Base-by-base conservation (phyloP, 2,797 vertebrate species). In the Coregonus ussuriensis region DNA sequence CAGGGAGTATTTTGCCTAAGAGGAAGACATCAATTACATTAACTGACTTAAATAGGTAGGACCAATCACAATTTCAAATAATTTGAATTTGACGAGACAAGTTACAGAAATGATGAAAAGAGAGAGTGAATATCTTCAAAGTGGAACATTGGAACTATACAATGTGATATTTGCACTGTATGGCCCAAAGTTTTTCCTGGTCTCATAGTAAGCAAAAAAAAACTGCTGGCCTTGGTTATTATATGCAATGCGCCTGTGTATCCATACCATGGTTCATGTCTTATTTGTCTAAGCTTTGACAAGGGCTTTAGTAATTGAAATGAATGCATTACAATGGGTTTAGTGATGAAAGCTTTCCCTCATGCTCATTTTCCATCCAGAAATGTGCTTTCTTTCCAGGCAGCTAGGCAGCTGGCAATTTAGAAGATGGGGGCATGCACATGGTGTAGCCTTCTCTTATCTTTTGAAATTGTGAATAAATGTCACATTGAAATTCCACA, bases 401-500 rank as follows among this genome's bases (percentile, higher is more conserved):
- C 71, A 68, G 77, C 75, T 70, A 31, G 71, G 62, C 77, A 53
- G 66, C 76, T 63, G 71, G 79, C 79, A 86, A 86, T 84, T 81
- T 82, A 79, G 82, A 78, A 77, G 71, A 76, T 72, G 74, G 72
- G 81, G 18, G 66, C 25, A 62, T 25, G 59, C 33, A 81, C 21
- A 35, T 0, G 71, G 54, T 72, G 35, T 4, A 15, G 16, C 25
- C 29, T 76, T 71, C 76, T 81, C 82, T 79, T 84, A 84, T 72
- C 67, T 86, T 81, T 89, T 82, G 83, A 87, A 86, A 86, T 87
- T 78, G 76, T n/a, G 80, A 78, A 88, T 83, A 87, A 88, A 81
- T 74, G 70, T 82, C n/a, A 82, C 86, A 72, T 81, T 76, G 84
- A 76, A 83, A 72, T 67, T 76, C 85, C 53, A 75, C 41, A 79